Conservation (phyloP, 1,140 invertebrate species). For the Drosophila hydei region DNA sequence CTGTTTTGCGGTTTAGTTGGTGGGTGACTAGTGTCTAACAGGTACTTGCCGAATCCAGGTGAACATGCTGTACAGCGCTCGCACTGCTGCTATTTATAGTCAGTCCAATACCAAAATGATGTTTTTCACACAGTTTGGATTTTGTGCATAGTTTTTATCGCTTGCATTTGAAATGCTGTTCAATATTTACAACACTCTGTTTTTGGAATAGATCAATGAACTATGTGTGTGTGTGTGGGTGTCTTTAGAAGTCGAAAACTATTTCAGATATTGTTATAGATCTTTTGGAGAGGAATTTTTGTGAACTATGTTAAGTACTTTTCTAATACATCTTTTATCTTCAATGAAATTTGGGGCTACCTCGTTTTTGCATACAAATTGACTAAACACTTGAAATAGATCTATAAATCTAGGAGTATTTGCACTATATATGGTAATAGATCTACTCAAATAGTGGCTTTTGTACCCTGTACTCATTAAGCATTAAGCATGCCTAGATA, state of each 20-base stretch:
- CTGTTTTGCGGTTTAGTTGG: slow-evolving; percentile 2
- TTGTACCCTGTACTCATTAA: too few relatives aligned
- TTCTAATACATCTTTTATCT: not conserved
- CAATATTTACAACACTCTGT: not conserved
- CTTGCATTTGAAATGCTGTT: not conserved
- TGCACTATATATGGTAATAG: not conserved
- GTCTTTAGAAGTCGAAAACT: too few relatives aligned
- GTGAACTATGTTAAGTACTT: too few relatives aligned
- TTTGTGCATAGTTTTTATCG: not conserved
- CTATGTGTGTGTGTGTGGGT: not conserved
- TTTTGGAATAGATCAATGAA: slow-evolving; percentile 1
- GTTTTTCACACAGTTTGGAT: too few relatives aligned
- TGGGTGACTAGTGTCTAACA: not conserved
- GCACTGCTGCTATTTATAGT: slow-evolving; percentile 8
- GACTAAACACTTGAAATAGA: too few relatives aligned
- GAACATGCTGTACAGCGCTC: not conserved
- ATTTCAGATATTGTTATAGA: too few relatives aligned
- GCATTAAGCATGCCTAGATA: too few relatives aligned
- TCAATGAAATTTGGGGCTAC: too few relatives aligned
- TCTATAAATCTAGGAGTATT: not conserved
- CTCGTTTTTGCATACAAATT: too few relatives aligned
- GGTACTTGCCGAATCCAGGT: slow-evolving; percentile 7
- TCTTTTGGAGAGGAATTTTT: too few relatives aligned
- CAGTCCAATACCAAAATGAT: not conserved
- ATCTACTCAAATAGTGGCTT: too few relatives aligned